Conservation (phyloP, 2,797 vertebrate species). For the Xyrichtys novacula region DNA sequence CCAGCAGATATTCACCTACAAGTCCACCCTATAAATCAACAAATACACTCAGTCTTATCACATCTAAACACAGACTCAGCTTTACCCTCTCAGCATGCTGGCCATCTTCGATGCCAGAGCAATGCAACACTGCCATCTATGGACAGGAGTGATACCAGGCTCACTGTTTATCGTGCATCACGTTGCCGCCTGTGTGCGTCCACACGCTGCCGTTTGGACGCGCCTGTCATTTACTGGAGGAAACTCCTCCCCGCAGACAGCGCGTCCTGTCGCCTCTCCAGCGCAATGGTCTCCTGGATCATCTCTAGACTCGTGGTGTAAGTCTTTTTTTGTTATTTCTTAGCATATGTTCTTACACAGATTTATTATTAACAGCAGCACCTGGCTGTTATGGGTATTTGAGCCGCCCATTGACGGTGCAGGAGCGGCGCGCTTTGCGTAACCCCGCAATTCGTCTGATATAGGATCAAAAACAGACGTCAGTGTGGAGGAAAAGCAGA, state of each 20-base stretch:
- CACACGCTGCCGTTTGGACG: slow-evolving; percentile 80
- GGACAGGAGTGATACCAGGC: slow-evolving; percentile 19
- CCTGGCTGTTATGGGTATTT: slow-evolving; percentile 14
- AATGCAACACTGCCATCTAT: slow-evolving; percentile 76
- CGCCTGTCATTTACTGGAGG: slow-evolving; percentile 86
- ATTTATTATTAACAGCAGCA: not conserved
- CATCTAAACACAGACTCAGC: not conserved
- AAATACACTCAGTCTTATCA: not conserved
- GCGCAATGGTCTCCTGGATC: slow-evolving; percentile 99
- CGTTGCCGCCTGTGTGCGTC: slow-evolving; percentile 68
- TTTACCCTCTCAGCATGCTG: not conserved
- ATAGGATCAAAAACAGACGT: slow-evolving; percentile 60
- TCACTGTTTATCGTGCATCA: slow-evolving; percentile 63
- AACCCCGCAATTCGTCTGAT: slow-evolving; percentile 49
- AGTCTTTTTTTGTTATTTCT: slow-evolving; percentile 78
- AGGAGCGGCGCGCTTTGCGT: slow-evolving; percentile 36
- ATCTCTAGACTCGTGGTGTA: slow-evolving; percentile 99
- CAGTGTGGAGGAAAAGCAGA: slow-evolving; percentile 23
- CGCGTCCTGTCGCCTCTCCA: slow-evolving; percentile 81
- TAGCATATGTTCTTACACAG: not conserved
- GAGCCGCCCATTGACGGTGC: slow-evolving; percentile 22
- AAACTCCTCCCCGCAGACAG: slow-evolving; percentile 85
- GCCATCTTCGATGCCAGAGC: not conserved
- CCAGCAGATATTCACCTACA: not conserved
- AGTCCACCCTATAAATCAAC: not conserved